A percentile compares a stretch with the other conserved stretches of the same genome.
These are phyloP conservation scores for Scaptomyza reducta DNA, from an alignment of 2,888 invertebrate genomes.

Conservation along the genomic window DNA sequence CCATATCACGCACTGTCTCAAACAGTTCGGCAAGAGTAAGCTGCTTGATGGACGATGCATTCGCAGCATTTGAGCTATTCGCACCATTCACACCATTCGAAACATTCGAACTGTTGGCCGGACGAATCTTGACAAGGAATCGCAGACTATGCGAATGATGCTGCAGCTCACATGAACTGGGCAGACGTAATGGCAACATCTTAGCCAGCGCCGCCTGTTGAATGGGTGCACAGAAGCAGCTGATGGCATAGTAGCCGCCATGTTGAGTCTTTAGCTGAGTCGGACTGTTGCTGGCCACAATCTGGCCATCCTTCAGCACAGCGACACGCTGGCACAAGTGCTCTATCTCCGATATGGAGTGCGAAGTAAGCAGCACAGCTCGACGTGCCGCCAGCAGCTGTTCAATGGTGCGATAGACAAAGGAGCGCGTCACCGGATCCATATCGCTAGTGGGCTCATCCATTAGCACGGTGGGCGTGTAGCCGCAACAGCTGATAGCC, in stretches of 20 bases:
- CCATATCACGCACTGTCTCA: conserved; percentile 48
- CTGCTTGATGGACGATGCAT: conserved; percentile 8
- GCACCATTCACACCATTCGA: neutral
- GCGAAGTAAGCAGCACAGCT: conserved; percentile 84
- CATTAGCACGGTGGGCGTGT: conserved; percentile 89
- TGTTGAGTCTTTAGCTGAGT: conserved; percentile 79
- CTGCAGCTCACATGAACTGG: conserved; percentile 76
- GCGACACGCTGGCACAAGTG: conserved; percentile 83
- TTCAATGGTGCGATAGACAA: conserved; percentile 83
- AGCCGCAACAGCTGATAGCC: conserved; percentile 90
- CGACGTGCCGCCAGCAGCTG: conserved; percentile 79
- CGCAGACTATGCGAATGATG: conserved; percentile 81
- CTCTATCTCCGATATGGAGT: conserved; percentile 84
- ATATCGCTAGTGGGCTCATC: conserved; percentile 91
- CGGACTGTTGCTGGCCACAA: conserved; percentile 82
- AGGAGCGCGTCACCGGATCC: conserved; percentile 86
- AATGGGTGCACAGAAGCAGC: conserved; percentile 80
- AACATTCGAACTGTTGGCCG: conserved; percentile 7
- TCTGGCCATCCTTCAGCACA: conserved; percentile 82
- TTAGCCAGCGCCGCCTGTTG: conserved; percentile 72
- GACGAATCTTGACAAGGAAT: conserved; percentile 72
- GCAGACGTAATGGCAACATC: conserved; percentile 72
- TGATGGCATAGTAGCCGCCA: conserved; percentile 83
- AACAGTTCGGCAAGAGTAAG: conserved; percentile 76
- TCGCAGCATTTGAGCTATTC: neutral